Evolutionary conservation across 2,113 vertebrate genomes (phyloP).

Genomic region (Garra rufa): DNA sequence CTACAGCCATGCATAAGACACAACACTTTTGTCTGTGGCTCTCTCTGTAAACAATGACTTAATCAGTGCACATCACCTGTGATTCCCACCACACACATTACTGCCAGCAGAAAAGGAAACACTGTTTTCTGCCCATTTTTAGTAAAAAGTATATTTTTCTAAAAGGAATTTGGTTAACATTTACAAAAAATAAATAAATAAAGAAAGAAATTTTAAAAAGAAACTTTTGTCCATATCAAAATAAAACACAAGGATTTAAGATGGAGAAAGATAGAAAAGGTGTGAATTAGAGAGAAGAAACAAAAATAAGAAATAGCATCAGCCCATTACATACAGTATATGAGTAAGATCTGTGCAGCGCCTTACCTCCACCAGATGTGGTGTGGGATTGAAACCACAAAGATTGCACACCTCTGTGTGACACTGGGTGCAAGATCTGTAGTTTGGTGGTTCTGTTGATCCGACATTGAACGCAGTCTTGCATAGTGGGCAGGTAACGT

Average conservation of each 20-base stretch:
- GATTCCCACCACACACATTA: not conserved
- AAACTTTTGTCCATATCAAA: not conserved
- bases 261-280: not conserved
- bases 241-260: not conserved
- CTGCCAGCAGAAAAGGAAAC: not conserved
- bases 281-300: not conserved
- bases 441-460: slow-evolving; percentile 85
- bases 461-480: slow-evolving; percentile 92
- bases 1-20: not conserved
- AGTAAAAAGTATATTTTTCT: not conserved
- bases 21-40: not conserved
- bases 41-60: not conserved
- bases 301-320: not conserved
- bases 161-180: not conserved
- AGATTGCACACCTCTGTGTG: slow-evolving; percentile 93
- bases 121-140: not conserved
- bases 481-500: slow-evolving; percentile 90
- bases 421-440: slow-evolving; percentile 93
- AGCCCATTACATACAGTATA: not conserved
- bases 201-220: no score
- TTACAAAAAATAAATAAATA: no score
- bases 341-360: not conserved
- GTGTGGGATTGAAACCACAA: slow-evolving; percentile 97
- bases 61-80: not conserved
- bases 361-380: slow-evolving; percentile 96